Evolutionary conservation across 2,797 vertebrate genomes (phyloP), one percentile per base, ranked within the genome.

Genomic region (Pseudomugil tenellus): DNA sequence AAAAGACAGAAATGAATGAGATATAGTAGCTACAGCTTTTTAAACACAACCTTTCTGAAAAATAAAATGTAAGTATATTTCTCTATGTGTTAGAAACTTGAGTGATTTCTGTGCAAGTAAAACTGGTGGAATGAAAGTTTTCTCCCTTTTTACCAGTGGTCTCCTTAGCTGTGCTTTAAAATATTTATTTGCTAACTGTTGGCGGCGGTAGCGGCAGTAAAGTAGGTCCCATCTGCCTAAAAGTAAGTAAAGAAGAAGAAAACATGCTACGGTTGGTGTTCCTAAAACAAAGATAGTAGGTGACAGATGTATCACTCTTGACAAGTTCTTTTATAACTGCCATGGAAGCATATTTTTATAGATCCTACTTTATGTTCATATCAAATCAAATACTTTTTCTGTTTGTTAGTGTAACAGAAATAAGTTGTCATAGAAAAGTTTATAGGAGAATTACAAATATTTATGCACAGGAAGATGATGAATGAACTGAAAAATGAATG

Each of bases 211-310:
- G 13, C 3, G 56, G 54, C 21, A n/a, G 49, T 52, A 25, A 48
- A 1, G 21, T 14, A 2, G 39, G 5, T 58, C 26, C 0, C 1
- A 0, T 29, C 7, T 74, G 3, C 26, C 12, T 48, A 1, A 2
- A 58, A 53, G 0, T 1, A 1, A 67, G 1, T 13, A 39, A 26
- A n/a, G 72, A 87, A 78, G 70, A 81, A 87, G 76, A 78, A 71
- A 25, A n/a, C 7, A 6, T 3, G 6, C 32, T 29, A 25, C 56
- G 62, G 56, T 46, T 0, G 0, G 0, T 6, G 9, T 21, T 26
- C 7, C 1, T 2, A 12, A 7, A 43, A n/a, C 70, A 41, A 71
- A 83, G 73, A 78, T 80, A 0, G 0, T 0, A 7, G 51, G 14
- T 11, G 6, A 46, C 0, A 28, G 67, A 84, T 49, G 19, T 55